Conservation (phyloP, 2,888 invertebrate genomes). For the Lasioglossum pauxillum region DNA sequence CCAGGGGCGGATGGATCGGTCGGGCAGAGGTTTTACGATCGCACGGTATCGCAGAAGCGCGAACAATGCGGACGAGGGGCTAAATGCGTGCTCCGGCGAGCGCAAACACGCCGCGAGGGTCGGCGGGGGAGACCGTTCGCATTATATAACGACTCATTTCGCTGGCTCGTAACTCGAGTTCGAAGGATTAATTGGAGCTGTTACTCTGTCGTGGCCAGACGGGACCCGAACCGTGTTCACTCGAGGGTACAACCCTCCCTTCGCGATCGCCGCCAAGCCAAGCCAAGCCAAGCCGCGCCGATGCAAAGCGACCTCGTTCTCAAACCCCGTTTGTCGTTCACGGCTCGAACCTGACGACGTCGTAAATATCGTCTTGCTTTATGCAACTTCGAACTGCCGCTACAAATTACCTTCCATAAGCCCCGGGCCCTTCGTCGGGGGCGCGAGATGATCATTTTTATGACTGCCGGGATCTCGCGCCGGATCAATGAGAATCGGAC, state of each 20-base stretch:
- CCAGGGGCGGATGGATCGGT: constrained; percentile 1
- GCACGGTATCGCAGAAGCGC: constrained; percentile 43
- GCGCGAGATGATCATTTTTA: constrained; percentile 48
- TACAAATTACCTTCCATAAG: constrained; percentile 46
- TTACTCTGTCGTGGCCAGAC: constrained; percentile 78
- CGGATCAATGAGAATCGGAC: constrained; percentile 1
- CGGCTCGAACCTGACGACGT: constrained; percentile 48
- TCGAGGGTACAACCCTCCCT: constrained; percentile 73
- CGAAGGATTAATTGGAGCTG: constrained; percentile 79
- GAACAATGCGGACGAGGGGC: constrained; percentile 51
- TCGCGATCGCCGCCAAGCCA: constrained; percentile 29
- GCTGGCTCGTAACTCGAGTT: constrained; percentile 78
- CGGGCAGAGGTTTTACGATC: constrained; percentile 64
- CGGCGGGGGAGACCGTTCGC: constrained; percentile 49
- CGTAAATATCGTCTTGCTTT: constrained; percentile 66
- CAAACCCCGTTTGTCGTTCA: constrained; percentile 42
- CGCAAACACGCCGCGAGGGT: constrained; percentile 46
- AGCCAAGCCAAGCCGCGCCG: constrained; percentile 11
- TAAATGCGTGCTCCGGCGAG: constrained; percentile 31
- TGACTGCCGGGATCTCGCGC: constrained; percentile 12
- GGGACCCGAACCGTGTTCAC: constrained; percentile 74
- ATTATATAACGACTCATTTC: constrained; percentile 79
- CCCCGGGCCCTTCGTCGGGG: constrained; percentile 2
- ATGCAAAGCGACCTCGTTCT: constrained; percentile 32
- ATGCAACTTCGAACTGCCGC: constrained; percentile 44